Evolutionary conservation across 1,140 invertebrate species (phyloP).

Genomic region (Colletes gigas): DNA sequence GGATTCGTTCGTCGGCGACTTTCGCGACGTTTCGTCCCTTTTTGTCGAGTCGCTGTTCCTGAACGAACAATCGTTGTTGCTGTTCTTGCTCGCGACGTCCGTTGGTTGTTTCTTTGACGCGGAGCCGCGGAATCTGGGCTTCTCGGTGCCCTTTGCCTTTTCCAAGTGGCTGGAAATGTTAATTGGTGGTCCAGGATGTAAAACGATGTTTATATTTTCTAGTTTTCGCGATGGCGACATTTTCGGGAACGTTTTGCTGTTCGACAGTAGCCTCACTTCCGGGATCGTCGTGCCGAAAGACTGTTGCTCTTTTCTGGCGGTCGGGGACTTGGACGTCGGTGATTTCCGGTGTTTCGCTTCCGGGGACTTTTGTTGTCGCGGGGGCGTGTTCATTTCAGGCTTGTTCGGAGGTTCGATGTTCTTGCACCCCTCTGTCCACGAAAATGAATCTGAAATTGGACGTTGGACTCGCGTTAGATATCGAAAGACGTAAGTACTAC

Average conservation of each 20-base stretch:
- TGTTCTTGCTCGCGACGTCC: too few relatives aligned
- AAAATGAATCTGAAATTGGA: neutral
- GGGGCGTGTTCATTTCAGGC: too few relatives aligned
- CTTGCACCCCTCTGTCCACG: neutral
- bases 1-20: too few relatives aligned
- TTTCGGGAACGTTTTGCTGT: slow-evolving; percentile 57
- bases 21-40: neutral
- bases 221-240: slow-evolving; percentile 61
- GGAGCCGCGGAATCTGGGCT: too few relatives aligned
- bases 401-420: neutral
- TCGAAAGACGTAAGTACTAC: neutral
- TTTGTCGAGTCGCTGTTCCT: neutral
- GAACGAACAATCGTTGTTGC: neutral
- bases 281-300: neutral
- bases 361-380: neutral
- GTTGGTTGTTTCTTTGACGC: too few relatives aligned
- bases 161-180: neutral
- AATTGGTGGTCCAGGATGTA: neutral
- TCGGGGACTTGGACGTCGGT: neutral
- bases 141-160: neutral
- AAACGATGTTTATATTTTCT: slow-evolving; percentile 64
- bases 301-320: neutral
- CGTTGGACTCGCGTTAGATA: neutral
- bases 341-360: neutral
- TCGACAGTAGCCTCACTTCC: neutral